Evolutionary conservation across 2,888 invertebrate species (phyloP).

Genomic region (Luperina nickerlii): DNA sequence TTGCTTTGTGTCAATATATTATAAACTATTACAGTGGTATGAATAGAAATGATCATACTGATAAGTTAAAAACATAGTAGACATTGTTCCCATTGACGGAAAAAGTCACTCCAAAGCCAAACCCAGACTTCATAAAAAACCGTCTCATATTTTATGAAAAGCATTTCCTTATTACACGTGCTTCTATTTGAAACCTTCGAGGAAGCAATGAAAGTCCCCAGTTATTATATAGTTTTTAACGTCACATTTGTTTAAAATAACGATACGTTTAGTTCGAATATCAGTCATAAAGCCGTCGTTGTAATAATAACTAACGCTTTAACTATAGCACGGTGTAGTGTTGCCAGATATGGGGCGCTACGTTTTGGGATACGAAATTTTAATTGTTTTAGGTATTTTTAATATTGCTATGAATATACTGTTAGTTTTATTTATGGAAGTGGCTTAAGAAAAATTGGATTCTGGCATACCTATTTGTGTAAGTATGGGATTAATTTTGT

Average conservation of each 20-base stretch:
- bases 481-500: background rate
- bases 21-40: background rate
- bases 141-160: constrained; percentile 48
- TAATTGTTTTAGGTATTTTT: constrained; percentile 8
- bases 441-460: background rate
- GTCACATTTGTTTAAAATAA: constrained; percentile 79
- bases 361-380: constrained; percentile 35
- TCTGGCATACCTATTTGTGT: background rate
- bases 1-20: background rate
- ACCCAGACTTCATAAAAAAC: constrained; percentile 21
- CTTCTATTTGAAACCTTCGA: constrained; percentile 56
- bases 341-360: constrained; percentile 39
- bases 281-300: constrained; percentile 79
- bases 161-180: constrained; percentile 48
- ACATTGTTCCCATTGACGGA: background rate
- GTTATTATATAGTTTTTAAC: constrained; percentile 71
- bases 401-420: constrained; percentile 1
- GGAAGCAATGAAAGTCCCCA: constrained; percentile 73
- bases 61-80: background rate
- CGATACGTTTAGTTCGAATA: constrained; percentile 76
- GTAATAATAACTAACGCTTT: constrained; percentile 77
- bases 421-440: background rate
- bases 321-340: constrained; percentile 64
- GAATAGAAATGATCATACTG: background rate
- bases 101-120: constrained; percentile 12